Conservation (phyloP, 1,140 invertebrate genomes). For the Acromyrmex charruanus region DNA sequence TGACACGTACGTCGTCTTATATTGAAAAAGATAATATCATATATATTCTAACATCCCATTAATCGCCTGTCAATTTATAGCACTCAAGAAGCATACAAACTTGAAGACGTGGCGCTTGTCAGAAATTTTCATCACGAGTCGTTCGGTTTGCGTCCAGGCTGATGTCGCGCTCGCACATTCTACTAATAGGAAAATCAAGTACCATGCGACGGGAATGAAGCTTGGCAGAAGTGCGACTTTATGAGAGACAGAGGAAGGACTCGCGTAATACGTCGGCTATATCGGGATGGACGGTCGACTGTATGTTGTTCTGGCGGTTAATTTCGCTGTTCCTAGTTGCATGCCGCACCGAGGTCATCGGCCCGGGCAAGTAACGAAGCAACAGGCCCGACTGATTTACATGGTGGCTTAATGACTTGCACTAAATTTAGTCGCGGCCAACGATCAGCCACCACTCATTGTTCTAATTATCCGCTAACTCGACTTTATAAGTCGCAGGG, state of each 20-base stretch:
- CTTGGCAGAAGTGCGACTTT: conserved; percentile 32
- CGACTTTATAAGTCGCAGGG: conserved; percentile 24
- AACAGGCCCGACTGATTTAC: conserved; percentile 64
- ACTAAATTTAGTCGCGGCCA: conserved; percentile 46
- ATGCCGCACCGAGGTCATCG: conserved; percentile 59
- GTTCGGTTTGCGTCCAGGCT: neutral
- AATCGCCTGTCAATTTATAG: conserved; percentile 44
- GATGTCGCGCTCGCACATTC: conserved; percentile 8
- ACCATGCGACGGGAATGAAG: conserved; percentile 3
- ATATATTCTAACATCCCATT: neutral
- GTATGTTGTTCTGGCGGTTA: conserved; percentile 72
- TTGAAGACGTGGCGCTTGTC: conserved; percentile 24
- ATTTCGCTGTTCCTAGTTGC: conserved; percentile 69
- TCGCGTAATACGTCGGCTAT: conserved; percentile 72
- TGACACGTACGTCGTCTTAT: neutral
- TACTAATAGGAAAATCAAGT: conserved; percentile 45
- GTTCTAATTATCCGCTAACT: conserved; percentile 58
- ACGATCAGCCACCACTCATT: conserved; percentile 57
- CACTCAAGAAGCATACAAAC: conserved; percentile 14
- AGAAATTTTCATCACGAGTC: conserved; percentile 38
- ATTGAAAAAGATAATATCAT: conserved; percentile 1
- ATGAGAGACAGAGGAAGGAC: conserved; percentile 53
- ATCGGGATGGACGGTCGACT: conserved; percentile 64
- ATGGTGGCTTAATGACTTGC: conserved; percentile 57
- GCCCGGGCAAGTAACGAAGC: conserved; percentile 55